Evolutionary conservation across 2,797 vertebrate species (phyloP), one percentile per base, ranked within the genome.

Genomic region (Alauda arvensis): DNA sequence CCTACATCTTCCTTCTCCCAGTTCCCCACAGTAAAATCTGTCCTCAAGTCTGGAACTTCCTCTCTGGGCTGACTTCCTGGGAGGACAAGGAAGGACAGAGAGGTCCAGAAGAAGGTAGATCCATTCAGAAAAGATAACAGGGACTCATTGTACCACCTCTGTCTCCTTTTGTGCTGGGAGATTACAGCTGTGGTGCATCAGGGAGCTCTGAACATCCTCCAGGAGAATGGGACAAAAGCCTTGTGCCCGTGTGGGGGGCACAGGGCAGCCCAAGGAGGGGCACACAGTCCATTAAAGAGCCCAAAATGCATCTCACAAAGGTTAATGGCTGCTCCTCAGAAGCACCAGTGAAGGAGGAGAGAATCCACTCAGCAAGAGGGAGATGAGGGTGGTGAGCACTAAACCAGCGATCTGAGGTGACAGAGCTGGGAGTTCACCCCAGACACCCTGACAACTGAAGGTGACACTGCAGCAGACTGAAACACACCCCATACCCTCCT

Each of bases 361-460:
- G 51, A 62, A 77, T n/a, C 83, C 71, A 68, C 71, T 79, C 53
- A 89, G 51, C 39, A 52, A 42, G 56, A 74, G 53, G 52, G 46
- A 75, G 16, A 63, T 28, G 51, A 69, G 1, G 53, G 66, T 33
- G 9, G 2, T 16, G 49, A 91, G 83, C n/a, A 28, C 51, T 37
- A 79, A n/a, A 68, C 9, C 72, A 65, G 65, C 59, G 71, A 43
- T 60, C 29, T 46, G 19, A 0, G 1, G 81, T 1, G 7, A 29
- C 61, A 75, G 77, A 78, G 83, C 77, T 56, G 72, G 68, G 62
- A 72, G 71, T 18, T 59, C 81, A 87, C 51, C 71, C 71, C 87
- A 55, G 18, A 21, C 3, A 42, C 52, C 79, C 39, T 31, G 57
- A 57, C 42, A 63, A 53, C 43, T 72, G 63, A 53, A 53, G 82